A percentile compares a stretch with the other conserved stretches of the same genome.
phyloP scores from a whole-genome alignment of 2,888 invertebrate species.

The Diabrotica balteata region DNA sequence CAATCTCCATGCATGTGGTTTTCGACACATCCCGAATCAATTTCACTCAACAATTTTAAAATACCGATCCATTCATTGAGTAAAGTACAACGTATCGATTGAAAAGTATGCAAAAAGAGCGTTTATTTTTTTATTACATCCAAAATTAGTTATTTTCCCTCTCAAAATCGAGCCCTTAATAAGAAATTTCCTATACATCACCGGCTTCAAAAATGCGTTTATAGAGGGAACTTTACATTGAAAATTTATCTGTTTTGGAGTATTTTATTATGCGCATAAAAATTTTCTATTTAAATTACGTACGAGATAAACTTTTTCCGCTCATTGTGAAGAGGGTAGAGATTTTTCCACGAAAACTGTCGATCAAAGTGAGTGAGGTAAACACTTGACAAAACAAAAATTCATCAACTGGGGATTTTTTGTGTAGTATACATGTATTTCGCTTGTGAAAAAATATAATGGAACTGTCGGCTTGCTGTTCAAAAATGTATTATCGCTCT shows the following conservation, averaged over 20 bases:
- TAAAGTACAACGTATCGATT: too few relatives aligned
- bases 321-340: slow-evolving; percentile 23
- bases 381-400: slow-evolving; percentile 13
- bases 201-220: slow-evolving; percentile 2
- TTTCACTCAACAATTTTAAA: too few relatives aligned
- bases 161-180: neutral
- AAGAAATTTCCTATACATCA: slow-evolving; percentile 5
- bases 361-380: slow-evolving; percentile 21
- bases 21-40: too few relatives aligned
- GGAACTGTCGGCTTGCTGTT: slow-evolving; percentile 6
- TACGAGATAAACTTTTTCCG: slow-evolving; percentile 7
- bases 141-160: slow-evolving; percentile 2
- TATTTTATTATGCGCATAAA: slow-evolving; percentile 35
- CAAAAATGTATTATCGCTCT: slow-evolving; percentile 3
- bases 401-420: slow-evolving; percentile 17
- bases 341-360: slow-evolving; percentile 28
- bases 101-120: too few relatives aligned
- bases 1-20: too few relatives aligned
- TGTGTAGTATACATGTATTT: slow-evolving; percentile 9
- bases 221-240: slow-evolving; percentile 10
- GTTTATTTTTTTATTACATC: neutral
- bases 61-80: too few relatives aligned
- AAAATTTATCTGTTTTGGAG: slow-evolving; percentile 30
- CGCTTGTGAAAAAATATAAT: slow-evolving; percentile 9
- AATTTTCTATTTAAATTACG: slow-evolving; percentile 24